These are phyloP conservation scores for Ophion slaviceki DNA, from an alignment of 2,888 invertebrate species.

Conservation along the genomic window DNA sequence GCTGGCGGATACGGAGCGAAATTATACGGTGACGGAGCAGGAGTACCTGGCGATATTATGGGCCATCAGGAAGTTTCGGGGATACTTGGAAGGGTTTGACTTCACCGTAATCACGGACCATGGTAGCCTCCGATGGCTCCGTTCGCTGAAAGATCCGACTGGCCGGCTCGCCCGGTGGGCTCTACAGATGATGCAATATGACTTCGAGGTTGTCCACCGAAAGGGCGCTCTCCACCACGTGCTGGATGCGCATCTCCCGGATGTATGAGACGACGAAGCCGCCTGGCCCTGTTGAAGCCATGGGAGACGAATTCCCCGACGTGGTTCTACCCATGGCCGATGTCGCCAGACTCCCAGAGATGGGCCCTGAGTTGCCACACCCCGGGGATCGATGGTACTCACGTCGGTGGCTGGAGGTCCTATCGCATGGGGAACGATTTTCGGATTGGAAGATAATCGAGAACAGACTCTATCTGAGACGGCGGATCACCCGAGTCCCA, in stretches of 20 bases:
- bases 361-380: not conserved
- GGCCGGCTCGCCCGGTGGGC: conserved; percentile 4
- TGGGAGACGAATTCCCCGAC: not conserved
- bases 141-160: not conserved
- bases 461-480: conserved; percentile 10
- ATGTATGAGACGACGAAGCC: not conserved
- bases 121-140: conserved; percentile 11
- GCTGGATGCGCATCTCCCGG: conserved; percentile 16
- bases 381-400: not conserved
- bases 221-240: conserved; percentile 24
- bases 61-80: not conserved
- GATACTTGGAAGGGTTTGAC: conserved; percentile 3
- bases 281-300: not conserved
- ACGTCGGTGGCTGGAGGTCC: not conserved
- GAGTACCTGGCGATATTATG: not conserved
- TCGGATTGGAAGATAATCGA: conserved; percentile 51
- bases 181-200: conserved; percentile 4
- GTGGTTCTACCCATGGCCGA: not conserved
- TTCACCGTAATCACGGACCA: conserved; percentile 7
- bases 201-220: not conserved
- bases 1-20: conserved; percentile 16
- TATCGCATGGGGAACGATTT: not conserved
- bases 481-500: not conserved
- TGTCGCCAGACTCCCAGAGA: too few species aligned
- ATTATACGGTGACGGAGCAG: conserved; percentile 31